Conservation (phyloP, 2,113 vertebrate genomes). For the Zosterops japonicus region DNA sequence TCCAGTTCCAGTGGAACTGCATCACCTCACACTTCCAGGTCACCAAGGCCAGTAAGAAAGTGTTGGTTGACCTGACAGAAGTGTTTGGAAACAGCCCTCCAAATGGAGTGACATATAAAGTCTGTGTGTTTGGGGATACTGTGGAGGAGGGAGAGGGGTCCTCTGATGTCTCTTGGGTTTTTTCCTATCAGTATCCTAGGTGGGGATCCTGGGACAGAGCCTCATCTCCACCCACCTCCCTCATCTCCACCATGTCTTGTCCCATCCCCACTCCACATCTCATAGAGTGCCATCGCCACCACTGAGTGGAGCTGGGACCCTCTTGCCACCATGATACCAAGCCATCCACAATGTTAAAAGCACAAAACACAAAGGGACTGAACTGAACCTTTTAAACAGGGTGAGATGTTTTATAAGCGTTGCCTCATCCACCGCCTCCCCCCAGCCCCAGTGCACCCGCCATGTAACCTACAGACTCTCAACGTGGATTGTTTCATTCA, state of each 20-base stretch:
- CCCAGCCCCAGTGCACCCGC: not conserved
- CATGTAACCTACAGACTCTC: conserved; percentile 44
- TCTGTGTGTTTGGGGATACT: not conserved
- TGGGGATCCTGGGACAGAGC: not conserved
- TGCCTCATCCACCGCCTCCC: not conserved
- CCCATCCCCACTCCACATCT: not conserved
- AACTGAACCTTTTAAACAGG: conserved; percentile 64
- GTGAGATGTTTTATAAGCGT: conserved; percentile 55
- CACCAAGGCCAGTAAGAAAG: conserved; percentile 7
- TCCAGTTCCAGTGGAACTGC: not conserved
- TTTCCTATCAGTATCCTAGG: not conserved
- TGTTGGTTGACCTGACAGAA: not conserved
- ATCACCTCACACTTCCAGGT: not conserved
- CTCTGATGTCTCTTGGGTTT: not conserved
- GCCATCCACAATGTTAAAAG: not conserved
- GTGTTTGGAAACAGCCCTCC: not conserved
- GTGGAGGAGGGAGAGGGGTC: not conserved
- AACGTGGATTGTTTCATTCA: conserved; percentile 56
- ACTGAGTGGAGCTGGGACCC: not conserved
- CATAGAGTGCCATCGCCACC: not conserved
- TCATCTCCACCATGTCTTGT: not conserved
- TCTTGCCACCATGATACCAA: not conserved
- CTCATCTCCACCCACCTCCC: not conserved
- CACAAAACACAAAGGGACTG: conserved; percentile 62
- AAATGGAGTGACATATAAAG: not conserved